Evolutionary conservation across 1,140 invertebrate genomes (phyloP).

Genomic region (Drosophila punjabiensis): DNA sequence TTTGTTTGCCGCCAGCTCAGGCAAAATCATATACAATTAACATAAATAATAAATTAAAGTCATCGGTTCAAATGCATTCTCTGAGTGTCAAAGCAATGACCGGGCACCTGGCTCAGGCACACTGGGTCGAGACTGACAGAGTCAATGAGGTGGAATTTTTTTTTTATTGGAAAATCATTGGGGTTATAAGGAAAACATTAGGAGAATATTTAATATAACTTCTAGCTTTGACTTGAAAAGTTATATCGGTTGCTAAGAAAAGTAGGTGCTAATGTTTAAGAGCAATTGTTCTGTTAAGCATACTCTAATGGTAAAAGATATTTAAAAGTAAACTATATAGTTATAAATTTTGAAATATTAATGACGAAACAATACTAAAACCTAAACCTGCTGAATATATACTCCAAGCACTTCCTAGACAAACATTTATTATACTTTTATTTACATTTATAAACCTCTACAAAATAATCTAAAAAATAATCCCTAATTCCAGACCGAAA

Average conservation of each 20-base stretch:
- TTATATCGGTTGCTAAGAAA: no score
- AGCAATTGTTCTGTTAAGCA: not conserved
- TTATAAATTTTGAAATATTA: not conserved
- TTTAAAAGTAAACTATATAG: not conserved
- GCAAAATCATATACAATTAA: conserved; percentile 52
- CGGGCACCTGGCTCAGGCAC: conserved; percentile 17
- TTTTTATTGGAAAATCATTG: not conserved
- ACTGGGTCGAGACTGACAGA: conserved; percentile 3
- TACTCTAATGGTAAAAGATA: not conserved
- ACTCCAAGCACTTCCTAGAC: no score
- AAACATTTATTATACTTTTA: not conserved
- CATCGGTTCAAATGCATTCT: conserved; percentile 44
- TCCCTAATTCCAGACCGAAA: conserved; percentile 88
- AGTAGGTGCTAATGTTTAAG: no score
- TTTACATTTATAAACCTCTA: not conserved
- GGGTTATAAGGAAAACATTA: no score
- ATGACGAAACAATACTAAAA: not conserved
- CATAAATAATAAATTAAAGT: conserved; percentile 57
- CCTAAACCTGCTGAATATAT: no score
- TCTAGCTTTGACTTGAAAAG: no score
- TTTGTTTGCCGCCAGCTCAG: conserved; percentile 21
- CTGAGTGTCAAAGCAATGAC: conserved; percentile 45
- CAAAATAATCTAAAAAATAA: not conserved
- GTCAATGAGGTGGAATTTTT: not conserved
- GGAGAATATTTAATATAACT: no score